Evolutionary conservation across 2,888 invertebrate species (phyloP).

Genomic region (Xylophagus ater): DNA sequence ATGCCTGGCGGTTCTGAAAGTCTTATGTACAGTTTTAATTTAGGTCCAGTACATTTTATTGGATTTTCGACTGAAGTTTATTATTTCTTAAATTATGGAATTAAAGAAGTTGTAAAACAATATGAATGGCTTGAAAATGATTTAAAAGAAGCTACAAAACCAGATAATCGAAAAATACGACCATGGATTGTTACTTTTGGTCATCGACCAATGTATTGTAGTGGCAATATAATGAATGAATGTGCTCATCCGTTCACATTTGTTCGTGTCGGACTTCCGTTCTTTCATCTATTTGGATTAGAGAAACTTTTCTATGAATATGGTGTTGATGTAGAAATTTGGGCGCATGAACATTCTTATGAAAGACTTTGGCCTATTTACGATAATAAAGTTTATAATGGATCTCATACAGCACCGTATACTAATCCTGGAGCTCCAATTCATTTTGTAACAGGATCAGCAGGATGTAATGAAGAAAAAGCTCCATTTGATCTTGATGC

Average conservation of each 20-base stretch:
- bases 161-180: constrained; percentile 56
- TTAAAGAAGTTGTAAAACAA: constrained; percentile 65
- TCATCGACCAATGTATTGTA: constrained; percentile 88
- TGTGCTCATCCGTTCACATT: constrained; percentile 55
- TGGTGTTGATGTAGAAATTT: constrained; percentile 87
- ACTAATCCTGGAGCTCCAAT: constrained; percentile 67
- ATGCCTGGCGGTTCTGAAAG: constrained; percentile 72
- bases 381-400: constrained; percentile 62
- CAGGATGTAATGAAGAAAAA: constrained; percentile 76
- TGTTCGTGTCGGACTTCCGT: constrained; percentile 54
- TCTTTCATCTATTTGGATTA: constrained; percentile 54
- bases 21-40: constrained; percentile 74
- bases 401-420: constrained; percentile 43
- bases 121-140: constrained; percentile 82
- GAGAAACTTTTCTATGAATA: constrained; percentile 77
- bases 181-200: constrained; percentile 81
- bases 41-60: constrained; percentile 87
- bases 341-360: constrained; percentile 98
- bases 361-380: constrained; percentile 93
- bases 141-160: constrained; percentile 57
- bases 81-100: constrained; percentile 80
- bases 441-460: constrained; percentile 82
- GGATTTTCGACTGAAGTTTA: constrained; percentile 90
- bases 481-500: constrained; percentile 52
- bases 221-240: constrained; percentile 70